Conservation (phyloP, 2,113 vertebrate genomes). For the Carlito syrichta region DNA sequence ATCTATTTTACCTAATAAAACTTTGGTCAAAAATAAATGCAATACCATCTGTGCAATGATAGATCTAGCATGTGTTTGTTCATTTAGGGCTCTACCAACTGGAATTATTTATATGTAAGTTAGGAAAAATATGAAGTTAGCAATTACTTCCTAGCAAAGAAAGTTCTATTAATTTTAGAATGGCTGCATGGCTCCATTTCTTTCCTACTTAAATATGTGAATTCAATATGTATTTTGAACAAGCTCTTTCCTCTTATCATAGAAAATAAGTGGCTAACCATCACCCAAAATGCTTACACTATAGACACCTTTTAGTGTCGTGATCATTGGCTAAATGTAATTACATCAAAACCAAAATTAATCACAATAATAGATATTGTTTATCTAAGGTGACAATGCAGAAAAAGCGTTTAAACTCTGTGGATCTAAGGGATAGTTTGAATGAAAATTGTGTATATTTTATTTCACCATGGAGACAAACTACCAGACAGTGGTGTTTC, state of each 20-base stretch:
- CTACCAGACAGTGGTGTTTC: neutral
- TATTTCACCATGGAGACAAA: neutral
- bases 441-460: neutral
- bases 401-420: neutral
- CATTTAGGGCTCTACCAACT: neutral
- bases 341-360: neutral
- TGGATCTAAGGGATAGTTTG: neutral
- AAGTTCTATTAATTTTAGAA: neutral
- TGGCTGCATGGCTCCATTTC: neutral
- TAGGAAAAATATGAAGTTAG: neutral
- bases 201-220: neutral
- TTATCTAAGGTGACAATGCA: neutral
- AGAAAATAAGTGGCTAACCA: neutral
- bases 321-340: neutral
- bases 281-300: neutral
- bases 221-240: neutral
- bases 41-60: neutral
- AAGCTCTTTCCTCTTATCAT: neutral
- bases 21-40: constrained; percentile 2
- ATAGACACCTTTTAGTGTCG: neutral
- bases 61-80: neutral
- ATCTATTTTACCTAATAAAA: neutral
- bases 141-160: neutral
- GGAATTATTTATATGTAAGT: neutral
- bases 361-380: neutral